These are phyloP conservation scores for Lochmaea capreae DNA, from an alignment of 2,888 invertebrate genomes.

Conservation along the genomic window DNA sequence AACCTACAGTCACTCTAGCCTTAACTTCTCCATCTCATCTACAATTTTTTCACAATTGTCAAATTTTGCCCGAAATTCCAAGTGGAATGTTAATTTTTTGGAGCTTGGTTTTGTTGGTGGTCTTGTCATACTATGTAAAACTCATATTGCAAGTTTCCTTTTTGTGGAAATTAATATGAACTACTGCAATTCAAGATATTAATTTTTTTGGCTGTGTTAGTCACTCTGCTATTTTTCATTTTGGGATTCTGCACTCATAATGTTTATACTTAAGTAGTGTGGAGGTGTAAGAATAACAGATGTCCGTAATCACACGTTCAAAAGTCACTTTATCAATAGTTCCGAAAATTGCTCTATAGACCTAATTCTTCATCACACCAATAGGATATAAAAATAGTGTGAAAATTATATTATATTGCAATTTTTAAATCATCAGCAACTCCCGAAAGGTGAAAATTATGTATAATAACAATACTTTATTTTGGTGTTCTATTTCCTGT, in stretches of 20 bases:
- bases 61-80: too few relatives aligned
- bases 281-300: background rate
- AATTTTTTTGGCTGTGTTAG: too few relatives aligned
- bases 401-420: slow-evolving; percentile 16
- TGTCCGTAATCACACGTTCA: slow-evolving; percentile 20
- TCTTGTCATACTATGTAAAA: too few relatives aligned
- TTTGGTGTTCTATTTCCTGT: slow-evolving; percentile 24
- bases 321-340: slow-evolving; percentile 12
- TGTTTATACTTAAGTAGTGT: background rate
- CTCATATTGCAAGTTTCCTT: too few relatives aligned
- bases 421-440: slow-evolving; percentile 18
- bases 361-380: background rate
- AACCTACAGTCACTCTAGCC: too few relatives aligned
- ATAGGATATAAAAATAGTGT: slow-evolving; percentile 7
- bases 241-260: background rate
- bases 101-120: too few relatives aligned
- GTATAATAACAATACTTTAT: slow-evolving; percentile 25
- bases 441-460: slow-evolving; percentile 5
- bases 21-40: too few relatives aligned
- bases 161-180: too few relatives aligned
- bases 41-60: too few relatives aligned
- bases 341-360: slow-evolving; percentile 26
- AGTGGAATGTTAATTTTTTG: too few relatives aligned
- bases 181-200: too few relatives aligned
- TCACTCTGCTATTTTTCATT: too few relatives aligned